A percentile compares a stretch with the other conserved stretches of the same genome.
Evolutionary conservation across 2,797 vertebrate genomes (phyloP).

Genomic region (Crocidura indochinensis): DNA sequence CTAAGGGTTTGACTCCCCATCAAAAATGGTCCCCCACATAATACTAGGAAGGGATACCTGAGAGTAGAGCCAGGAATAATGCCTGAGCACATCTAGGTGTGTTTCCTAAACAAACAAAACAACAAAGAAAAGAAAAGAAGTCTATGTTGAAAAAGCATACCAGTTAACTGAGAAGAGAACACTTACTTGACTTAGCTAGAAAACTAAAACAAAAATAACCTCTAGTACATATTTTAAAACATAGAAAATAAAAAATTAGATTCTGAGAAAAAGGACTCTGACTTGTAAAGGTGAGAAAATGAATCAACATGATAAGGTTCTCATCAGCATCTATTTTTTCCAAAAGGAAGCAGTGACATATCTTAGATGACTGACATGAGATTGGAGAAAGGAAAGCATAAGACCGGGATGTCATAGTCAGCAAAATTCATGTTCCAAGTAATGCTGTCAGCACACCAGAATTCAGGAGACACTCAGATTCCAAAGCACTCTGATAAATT

Average conservation of each 20-base stretch:
- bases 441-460: neutral
- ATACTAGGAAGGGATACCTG: too few relatives aligned
- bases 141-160: neutral
- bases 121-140: neutral
- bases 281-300: neutral
- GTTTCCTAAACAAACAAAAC: neutral
- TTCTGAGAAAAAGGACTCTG: neutral
- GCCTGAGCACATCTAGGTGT: too few relatives aligned
- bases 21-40: too few relatives aligned
- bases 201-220: neutral
- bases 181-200: neutral
- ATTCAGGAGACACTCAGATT: neutral
- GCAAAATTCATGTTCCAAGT: neutral
- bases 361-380: neutral
- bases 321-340: neutral
- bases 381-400: neutral
- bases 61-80: too few relatives aligned
- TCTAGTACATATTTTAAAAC: neutral
- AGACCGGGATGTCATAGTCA: neutral
- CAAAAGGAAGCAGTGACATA: neutral
- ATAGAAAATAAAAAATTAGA: neutral
- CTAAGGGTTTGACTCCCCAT: too few relatives aligned
- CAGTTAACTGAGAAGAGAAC: neutral
- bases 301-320: neutral
- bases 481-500: neutral